Evolutionary conservation across 2,797 vertebrate species (phyloP).

Genomic region (Botia almorhae): DNA sequence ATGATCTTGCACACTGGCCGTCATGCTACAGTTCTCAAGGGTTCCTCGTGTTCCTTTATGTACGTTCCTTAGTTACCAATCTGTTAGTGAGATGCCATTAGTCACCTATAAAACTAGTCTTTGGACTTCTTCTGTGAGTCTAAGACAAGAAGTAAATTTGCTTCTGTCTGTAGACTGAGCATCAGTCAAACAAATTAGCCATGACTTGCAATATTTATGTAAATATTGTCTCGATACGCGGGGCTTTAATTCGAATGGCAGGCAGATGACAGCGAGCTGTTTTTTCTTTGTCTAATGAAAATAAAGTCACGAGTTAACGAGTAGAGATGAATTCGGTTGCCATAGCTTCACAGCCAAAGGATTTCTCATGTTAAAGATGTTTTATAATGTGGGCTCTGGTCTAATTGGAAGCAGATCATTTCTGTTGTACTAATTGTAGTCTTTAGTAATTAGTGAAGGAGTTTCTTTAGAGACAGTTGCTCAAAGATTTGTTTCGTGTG

Average conservation of each 20-base stretch:
- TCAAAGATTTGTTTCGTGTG: constrained; percentile 59
- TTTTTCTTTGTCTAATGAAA: constrained; percentile 4
- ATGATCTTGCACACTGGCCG: no score
- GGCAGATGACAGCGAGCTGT: constrained; percentile 26
- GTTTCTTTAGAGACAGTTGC: constrained; percentile 54
- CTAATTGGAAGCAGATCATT: constrained; percentile 58
- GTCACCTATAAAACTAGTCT: no score
- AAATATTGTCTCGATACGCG: background rate
- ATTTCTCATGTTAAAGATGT: constrained; percentile 45
- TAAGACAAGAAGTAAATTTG: no score
- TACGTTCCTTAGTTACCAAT: no score
- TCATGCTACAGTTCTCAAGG: no score
- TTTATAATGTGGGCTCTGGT: constrained; percentile 41
- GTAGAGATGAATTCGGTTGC: constrained; percentile 46
- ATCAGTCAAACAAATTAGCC: background rate
- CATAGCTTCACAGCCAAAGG: constrained; percentile 52
- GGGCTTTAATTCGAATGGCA: background rate
- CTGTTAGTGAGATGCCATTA: no score
- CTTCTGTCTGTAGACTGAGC: background rate
- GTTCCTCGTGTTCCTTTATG: no score
- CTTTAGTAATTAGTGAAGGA: constrained; percentile 58
- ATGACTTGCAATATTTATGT: background rate
- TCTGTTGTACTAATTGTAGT: constrained; percentile 60
- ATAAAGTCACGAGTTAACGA: constrained; percentile 26
- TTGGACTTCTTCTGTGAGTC: background rate